A percentile compares a stretch with the other conserved stretches of the same genome.
Conservation (phyloP, 2,888 invertebrate species). For the Drosophila anomelani region DNA sequence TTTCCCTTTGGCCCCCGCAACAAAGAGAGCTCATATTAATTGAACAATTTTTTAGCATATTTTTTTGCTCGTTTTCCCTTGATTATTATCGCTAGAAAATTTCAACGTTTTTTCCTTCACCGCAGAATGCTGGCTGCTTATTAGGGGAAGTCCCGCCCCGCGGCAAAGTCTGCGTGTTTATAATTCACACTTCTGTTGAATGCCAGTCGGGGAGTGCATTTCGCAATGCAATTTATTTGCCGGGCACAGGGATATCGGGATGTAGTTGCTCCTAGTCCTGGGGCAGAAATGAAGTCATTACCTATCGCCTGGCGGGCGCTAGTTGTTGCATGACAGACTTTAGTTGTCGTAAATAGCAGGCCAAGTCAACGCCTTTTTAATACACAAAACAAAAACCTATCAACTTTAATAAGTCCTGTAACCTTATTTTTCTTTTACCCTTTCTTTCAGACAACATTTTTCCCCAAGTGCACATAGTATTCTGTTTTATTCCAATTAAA, state of each 20-base stretch:
- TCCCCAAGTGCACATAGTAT: neutral
- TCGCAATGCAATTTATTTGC: conserved; percentile 34
- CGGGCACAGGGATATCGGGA: neutral
- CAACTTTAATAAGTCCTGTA: no score
- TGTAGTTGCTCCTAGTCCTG: neutral
- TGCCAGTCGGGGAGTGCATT: conserved; percentile 49
- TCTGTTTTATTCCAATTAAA: conserved; percentile 22
- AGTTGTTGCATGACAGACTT: conserved; percentile 52
- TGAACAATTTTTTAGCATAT: conserved; percentile 70
- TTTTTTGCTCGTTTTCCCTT: conserved; percentile 57
- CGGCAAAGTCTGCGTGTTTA: conserved; percentile 69
- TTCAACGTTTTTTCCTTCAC: conserved; percentile 46
- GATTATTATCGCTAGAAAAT: conserved; percentile 68
- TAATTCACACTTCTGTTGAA: conserved; percentile 74
- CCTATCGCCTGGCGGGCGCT: conserved; percentile 57
- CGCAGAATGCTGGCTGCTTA: conserved; percentile 55
- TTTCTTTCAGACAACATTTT: no score
- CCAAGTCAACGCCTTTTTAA: conserved; percentile 28
- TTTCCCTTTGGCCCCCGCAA: conserved; percentile 2
- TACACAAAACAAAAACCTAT: neutral
- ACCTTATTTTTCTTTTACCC: no score
- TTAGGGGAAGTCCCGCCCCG: conserved; percentile 47
- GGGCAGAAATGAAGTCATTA: conserved; percentile 66
- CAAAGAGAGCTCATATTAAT: conserved; percentile 66
- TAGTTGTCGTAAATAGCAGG: conserved; percentile 40